Evolutionary conservation across 2,888 invertebrate genomes (phyloP), one percentile per base, ranked within the genome.

Genomic region (Leptinotarsa peninsularis): DNA sequence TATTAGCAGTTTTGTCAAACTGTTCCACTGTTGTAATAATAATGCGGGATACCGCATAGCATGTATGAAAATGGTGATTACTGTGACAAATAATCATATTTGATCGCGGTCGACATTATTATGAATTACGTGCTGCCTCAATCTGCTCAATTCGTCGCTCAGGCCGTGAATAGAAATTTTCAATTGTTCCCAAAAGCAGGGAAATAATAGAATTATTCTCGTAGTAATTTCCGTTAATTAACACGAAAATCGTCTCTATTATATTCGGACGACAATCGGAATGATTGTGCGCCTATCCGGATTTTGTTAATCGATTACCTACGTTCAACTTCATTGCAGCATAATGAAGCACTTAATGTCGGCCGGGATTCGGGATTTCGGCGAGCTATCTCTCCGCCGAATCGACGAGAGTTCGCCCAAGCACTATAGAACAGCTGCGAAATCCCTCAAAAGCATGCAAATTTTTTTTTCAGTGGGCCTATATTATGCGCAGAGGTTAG

Each of bases 331-430:
- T 71, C 66, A 71, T 71, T 43, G 63, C 21, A 49, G 23, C 66
- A 52, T 71, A 71, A 71, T 71, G 71, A 71, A 71, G 71, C 66
- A 71, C 71, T 66, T 66, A 71, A 71, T 71, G 49, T 60, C 49
- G 71, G 60, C 58, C 66, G 52, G 52, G 66, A 71, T 66, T 66
- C 18, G n/a, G 63, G 63, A 63, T 63, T 63, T 63, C n/a, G 63
- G n/a, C n/a, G 63, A 63, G 63, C 63, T 27, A 60, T 23, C 60
- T 27, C 27, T 1, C 60, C 60, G 60, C 60, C 15, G 27, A 60
- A 27, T 60, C 23, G 23, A 23, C 21, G 60, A 13, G 23, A 23
- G 23, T 27, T 60, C 54, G 5, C 18, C 54, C 7, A 54, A 54
- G 54, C 54, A 18, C n/a, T 18, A 54, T 15, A 54, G 54, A n/a